A percentile compares a stretch with the other conserved stretches of the same genome.
These are phyloP conservation scores for Drosophila serrata DNA, from an alignment of 1,140 invertebrate species.

Conservation along the genomic window DNA sequence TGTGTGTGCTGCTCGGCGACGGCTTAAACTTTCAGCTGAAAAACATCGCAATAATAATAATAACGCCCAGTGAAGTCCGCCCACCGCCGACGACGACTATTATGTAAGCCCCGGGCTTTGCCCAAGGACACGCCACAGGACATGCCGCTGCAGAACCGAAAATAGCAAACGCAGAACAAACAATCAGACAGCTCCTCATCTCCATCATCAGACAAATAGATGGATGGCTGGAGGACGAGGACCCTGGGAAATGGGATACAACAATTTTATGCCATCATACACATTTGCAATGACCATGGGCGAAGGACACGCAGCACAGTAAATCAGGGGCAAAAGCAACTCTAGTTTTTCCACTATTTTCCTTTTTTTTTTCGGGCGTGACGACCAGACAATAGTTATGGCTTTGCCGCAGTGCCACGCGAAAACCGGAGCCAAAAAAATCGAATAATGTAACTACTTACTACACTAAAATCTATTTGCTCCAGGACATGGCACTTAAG, in stretches of 20 bases:
- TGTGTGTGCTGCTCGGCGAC: neutral
- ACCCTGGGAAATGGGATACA: constrained; percentile 42
- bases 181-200: constrained; percentile 48
- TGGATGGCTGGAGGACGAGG: constrained; percentile 9
- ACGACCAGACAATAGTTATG: constrained; percentile 66
- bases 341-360: constrained; percentile 2
- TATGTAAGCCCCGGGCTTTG: constrained; percentile 60
- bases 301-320: constrained; percentile 61
- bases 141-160: constrained; percentile 38
- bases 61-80: constrained; percentile 16
- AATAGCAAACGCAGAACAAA: constrained; percentile 41
- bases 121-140: constrained; percentile 62
- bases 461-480: constrained; percentile 28
- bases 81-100: constrained; percentile 29
- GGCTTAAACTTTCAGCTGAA: constrained; percentile 55
- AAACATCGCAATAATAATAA: constrained; percentile 53
- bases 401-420: constrained; percentile 39
- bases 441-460: constrained; percentile 5
- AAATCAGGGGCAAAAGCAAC: constrained; percentile 60
- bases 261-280: constrained; percentile 54
- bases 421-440: constrained; percentile 22
- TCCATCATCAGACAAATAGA: constrained; percentile 28
- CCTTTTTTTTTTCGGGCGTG: constrained; percentile 51
- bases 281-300: constrained; percentile 61
- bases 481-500: constrained; percentile 1